Conservation (phyloP, 2,113 vertebrate species). For the Campylomormyrus numenius region DNA sequence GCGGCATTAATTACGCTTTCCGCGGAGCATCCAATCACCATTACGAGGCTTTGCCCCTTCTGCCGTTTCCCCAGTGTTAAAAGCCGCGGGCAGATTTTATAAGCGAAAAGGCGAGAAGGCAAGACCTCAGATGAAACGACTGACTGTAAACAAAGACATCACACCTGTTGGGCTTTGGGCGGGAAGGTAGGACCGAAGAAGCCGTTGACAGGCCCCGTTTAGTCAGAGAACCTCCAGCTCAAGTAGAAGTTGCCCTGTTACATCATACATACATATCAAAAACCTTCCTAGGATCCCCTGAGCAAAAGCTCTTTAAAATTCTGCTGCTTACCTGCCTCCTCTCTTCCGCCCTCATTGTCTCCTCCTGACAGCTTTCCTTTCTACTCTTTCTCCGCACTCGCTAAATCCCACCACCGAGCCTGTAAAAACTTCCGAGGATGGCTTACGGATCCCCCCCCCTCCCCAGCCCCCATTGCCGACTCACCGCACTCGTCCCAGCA, state of each 20-base stretch:
- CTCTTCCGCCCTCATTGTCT: constrained; percentile 22
- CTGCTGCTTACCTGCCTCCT: constrained; percentile 44
- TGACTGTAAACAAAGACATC: neutral
- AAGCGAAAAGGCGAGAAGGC: neutral
- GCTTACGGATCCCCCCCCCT: constrained; percentile 16
- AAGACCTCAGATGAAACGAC: neutral
- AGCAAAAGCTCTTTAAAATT: constrained; percentile 22
- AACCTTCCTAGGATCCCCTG: neutral
- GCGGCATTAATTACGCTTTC: constrained; percentile 24
- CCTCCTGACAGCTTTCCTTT: constrained; percentile 20
- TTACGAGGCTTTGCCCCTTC: neutral
- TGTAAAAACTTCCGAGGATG: constrained; percentile 37
- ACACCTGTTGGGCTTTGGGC: neutral
- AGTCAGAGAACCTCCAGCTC: neutral
- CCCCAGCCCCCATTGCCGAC: constrained; percentile 11
- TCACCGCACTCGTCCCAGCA: constrained; percentile 28
- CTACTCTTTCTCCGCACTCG: constrained; percentile 25
- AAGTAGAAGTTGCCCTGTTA: neutral
- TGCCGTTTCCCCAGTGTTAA: neutral
- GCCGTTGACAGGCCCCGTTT: neutral
- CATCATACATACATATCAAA: constrained; percentile 17
- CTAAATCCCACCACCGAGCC: constrained; percentile 35
- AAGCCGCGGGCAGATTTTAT: neutral
- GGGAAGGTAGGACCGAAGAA: neutral
- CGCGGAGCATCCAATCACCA: neutral